Conservation (phyloP, 2,113 vertebrate species). For the Nothobranchius furzeri region DNA sequence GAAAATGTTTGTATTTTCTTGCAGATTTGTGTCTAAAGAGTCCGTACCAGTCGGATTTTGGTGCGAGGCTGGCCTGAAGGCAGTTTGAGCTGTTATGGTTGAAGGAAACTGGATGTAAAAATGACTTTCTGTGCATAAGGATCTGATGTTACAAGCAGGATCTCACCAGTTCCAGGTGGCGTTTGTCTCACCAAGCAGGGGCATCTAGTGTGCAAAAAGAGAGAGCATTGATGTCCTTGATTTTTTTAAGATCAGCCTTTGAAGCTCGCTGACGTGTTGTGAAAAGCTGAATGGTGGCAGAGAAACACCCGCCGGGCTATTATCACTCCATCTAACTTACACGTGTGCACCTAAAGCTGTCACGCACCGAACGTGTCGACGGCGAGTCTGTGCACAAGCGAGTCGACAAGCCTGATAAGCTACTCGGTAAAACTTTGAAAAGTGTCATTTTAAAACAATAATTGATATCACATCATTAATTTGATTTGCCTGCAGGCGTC, state of each 20-base stretch:
- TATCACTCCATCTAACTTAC: constrained; percentile 56
- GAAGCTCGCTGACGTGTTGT: constrained; percentile 69
- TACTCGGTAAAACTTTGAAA: constrained; percentile 18
- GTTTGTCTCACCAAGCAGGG: too few relatives aligned
- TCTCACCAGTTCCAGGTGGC: too few relatives aligned
- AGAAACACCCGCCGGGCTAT: constrained; percentile 63
- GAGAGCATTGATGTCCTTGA: too few relatives aligned
- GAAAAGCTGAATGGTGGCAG: constrained; percentile 51
- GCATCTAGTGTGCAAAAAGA: too few relatives aligned
- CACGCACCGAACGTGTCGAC: constrained; percentile 36
- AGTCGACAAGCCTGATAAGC: constrained; percentile 11
- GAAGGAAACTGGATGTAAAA: too few relatives aligned
- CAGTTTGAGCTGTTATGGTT: too few relatives aligned
- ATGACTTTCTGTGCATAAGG: too few relatives aligned
- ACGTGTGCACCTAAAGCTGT: constrained; percentile 50
- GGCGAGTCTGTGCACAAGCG: constrained; percentile 23
- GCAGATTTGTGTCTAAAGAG: too few relatives aligned
- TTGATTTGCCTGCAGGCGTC: constrained; percentile 55
- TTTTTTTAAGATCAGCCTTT: constrained; percentile 47
- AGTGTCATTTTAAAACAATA: constrained; percentile 50
- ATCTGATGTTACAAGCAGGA: too few relatives aligned
- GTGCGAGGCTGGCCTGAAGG: too few relatives aligned
- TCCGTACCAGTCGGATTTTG: too few relatives aligned
- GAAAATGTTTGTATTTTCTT: too few relatives aligned
- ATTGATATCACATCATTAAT: constrained; percentile 59